phyloP scores from a whole-genome alignment of 2,797 vertebrate genomes.

The Hylomyscus alleni region DNA sequence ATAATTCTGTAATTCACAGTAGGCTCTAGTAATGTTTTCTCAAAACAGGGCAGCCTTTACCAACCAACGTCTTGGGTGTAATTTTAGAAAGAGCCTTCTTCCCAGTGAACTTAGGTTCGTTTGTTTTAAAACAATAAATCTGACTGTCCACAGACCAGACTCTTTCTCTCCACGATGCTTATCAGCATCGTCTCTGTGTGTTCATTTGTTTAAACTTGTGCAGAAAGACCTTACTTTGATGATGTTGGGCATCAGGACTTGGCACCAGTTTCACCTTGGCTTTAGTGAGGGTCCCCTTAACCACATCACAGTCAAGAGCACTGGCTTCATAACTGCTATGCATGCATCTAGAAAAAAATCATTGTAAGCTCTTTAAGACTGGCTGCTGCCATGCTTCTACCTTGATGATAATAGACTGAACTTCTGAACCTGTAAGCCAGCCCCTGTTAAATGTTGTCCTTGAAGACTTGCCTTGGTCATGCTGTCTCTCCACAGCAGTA shows the following conservation, averaged over 20 bases:
- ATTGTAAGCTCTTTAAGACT: not conserved
- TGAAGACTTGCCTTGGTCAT: not conserved
- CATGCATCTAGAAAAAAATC: not conserved
- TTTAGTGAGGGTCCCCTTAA: not conserved
- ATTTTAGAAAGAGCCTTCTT: constrained; percentile 27
- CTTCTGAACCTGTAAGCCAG: not conserved
- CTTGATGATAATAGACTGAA: too few relatives aligned
- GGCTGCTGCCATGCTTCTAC: not conserved
- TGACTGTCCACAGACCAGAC: not conserved
- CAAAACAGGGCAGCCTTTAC: constrained; percentile 46
- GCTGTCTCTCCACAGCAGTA: not conserved
- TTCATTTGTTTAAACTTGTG: not conserved
- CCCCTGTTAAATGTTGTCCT: not conserved
- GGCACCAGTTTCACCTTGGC: not conserved
- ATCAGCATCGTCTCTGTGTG: not conserved
- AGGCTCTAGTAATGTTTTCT: constrained; percentile 40
- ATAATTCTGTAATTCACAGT: not conserved
- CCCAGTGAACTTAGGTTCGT: not conserved
- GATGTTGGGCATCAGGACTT: too few relatives aligned
- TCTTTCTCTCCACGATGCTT: not conserved
- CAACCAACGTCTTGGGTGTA: not conserved
- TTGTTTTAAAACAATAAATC: not conserved
- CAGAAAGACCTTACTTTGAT: not conserved
- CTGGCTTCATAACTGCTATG: constrained; percentile 26
- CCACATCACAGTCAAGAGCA: not conserved